Conservation (phyloP, 2,888 invertebrate species). For the Drosophila paucipuncta region DNA sequence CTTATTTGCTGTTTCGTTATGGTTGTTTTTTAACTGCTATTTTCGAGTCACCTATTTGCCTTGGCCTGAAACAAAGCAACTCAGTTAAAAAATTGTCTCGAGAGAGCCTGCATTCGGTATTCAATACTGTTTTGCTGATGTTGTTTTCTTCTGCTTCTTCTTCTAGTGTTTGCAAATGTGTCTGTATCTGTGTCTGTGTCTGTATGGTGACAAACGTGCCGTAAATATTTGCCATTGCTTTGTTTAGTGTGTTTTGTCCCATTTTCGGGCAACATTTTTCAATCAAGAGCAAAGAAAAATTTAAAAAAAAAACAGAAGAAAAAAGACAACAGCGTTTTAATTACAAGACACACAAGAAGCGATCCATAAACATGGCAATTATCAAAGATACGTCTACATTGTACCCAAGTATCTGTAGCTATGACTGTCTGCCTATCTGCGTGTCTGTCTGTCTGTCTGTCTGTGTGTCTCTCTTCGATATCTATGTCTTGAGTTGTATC, state of each 20-base stretch:
- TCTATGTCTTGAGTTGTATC: constrained; percentile 32
- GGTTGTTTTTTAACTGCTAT: neutral
- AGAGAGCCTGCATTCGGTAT: constrained; percentile 4
- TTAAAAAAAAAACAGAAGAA: neutral
- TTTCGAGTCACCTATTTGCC: constrained; percentile 18
- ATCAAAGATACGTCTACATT: constrained; percentile 46
- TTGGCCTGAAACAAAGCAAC: constrained; percentile 41
- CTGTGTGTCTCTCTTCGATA: constrained; percentile 4
- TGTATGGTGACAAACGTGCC: constrained; percentile 46
- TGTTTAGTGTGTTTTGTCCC: constrained; percentile 25
- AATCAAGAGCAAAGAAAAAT: constrained; percentile 52
- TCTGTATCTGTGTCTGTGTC: neutral
- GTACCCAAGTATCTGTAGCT: constrained; percentile 4
- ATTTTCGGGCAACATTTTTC: constrained; percentile 67
- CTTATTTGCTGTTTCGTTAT: constrained; percentile 6
- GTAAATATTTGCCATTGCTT: constrained; percentile 72
- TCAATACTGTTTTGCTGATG: constrained; percentile 24
- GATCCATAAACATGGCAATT: constrained; percentile 67
- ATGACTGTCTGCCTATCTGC: constrained; percentile 3
- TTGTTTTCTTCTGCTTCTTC: constrained; percentile 2
- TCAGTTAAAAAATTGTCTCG: constrained; percentile 48
- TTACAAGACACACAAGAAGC: constrained; percentile 62
- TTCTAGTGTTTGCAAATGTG: neutral
- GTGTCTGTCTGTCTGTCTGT: constrained; percentile 12
- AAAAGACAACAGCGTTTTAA: constrained; percentile 44